Percentiles rank a stretch among this genome's conserved stretches.
Evolutionary conservation across 2,888 invertebrate genomes (phyloP).

Genomic region (Operophtera brumata): DNA sequence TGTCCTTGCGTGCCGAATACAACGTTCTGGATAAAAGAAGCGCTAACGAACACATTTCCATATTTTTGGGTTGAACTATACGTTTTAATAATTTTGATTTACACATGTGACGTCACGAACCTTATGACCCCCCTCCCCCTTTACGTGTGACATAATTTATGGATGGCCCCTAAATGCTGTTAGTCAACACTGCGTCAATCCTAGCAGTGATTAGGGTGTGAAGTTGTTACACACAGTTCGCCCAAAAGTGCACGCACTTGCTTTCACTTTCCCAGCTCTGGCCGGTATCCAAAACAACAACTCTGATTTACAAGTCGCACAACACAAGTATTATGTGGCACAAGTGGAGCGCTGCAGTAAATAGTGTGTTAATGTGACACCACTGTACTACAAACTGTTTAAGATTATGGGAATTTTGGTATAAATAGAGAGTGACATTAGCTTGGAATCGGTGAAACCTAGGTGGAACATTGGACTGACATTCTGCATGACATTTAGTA

Average conservation of each 20-base stretch:
- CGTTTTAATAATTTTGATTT: no score
- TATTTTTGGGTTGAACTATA: no score
- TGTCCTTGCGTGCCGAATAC: constrained; percentile 11
- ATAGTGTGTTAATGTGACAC: constrained; percentile 5
- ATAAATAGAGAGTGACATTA: not conserved
- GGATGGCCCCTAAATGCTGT: no score
- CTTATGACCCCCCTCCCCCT: no score
- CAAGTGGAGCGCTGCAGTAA: constrained; percentile 7
- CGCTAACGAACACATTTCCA: no score
- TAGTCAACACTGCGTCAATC: no score
- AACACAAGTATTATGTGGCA: constrained; percentile 2
- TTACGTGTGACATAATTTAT: no score
- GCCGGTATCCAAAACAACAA: constrained; percentile 21
- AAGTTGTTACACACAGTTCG: constrained; percentile 18
- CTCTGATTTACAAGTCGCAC: constrained; percentile 5
- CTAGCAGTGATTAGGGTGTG: constrained; percentile 1
- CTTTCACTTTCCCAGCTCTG: constrained; percentile 29
- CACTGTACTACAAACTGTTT: not conserved
- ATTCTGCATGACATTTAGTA: no score
- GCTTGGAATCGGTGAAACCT: not conserved
- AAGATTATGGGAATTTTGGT: not conserved
- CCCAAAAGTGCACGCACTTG: constrained; percentile 15
- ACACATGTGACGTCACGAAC: no score
- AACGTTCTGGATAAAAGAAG: no score
- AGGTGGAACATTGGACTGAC: no score